A percentile compares a stretch with the other conserved stretches of the same genome.
These are phyloP conservation scores for Venusia cambrica DNA, from an alignment of 2,888 invertebrate species.

Conservation along the genomic window DNA sequence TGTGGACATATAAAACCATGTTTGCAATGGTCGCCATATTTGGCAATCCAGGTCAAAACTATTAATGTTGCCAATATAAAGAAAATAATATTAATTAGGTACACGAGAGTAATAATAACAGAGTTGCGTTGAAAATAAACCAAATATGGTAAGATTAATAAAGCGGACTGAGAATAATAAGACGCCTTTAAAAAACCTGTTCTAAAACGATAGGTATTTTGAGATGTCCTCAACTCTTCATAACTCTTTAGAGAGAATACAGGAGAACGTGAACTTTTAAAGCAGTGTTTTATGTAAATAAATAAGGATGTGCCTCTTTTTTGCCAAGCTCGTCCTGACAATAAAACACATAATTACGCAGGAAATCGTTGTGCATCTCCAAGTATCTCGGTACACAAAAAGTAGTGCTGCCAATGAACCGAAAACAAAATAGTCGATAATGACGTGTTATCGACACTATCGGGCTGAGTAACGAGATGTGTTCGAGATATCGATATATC, in stretches of 20 bases:
- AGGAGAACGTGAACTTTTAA: conserved; percentile 3
- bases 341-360: conserved; percentile 24
- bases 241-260: too few relatives aligned
- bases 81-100: conserved; percentile 25
- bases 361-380: conserved; percentile 21
- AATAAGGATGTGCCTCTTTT: conserved; percentile 11
- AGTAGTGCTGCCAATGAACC: conserved; percentile 23
- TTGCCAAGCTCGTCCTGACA: conserved; percentile 20
- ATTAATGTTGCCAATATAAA: conserved; percentile 22
- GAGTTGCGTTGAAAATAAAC: conserved; percentile 11
- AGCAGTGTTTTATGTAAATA: conserved; percentile 18
- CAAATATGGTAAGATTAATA: conserved; percentile 3
- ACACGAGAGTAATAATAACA: conserved; percentile 21
- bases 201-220: too few relatives aligned
- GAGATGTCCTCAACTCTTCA: too few relatives aligned
- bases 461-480: conserved; percentile 40
- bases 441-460: conserved; percentile 41
- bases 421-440: conserved; percentile 37
- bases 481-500: conserved; percentile 43
- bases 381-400: conserved; percentile 19
- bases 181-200: too few relatives aligned
- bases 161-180: too few relatives aligned
- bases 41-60: conserved; percentile 24
- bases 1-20: conserved; percentile 9
- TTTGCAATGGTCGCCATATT: conserved; percentile 20